phyloP scores from a whole-genome alignment of 2,797 vertebrate species.

The Sebastes kiyomatsui region DNA sequence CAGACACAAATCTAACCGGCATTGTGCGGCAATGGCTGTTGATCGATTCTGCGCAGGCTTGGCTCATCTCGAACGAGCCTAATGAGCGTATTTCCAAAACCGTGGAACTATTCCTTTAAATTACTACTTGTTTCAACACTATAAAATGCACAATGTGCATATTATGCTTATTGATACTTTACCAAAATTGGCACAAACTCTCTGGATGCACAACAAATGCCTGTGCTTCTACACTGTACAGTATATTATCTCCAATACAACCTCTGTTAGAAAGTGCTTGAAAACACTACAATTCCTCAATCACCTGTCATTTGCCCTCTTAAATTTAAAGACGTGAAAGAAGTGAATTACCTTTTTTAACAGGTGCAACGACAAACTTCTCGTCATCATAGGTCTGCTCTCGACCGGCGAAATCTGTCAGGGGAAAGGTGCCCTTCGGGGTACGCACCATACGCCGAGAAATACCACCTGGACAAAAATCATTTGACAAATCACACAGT shows the following conservation, averaged over 20 bases:
- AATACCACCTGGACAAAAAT: conserved; percentile 82
- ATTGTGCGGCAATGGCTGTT: no score
- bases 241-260: not conserved
- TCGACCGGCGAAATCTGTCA: conserved; percentile 86
- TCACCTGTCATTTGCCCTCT: not conserved
- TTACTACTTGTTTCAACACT: no score
- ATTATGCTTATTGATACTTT: not conserved
- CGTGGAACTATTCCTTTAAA: not conserved
- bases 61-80: no score
- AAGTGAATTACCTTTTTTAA: conserved; percentile 86
- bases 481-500: not conserved
- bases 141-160: not conserved
- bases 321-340: not conserved
- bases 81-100: not conserved
- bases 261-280: not conserved
- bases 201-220: not conserved
- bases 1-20: no score
- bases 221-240: no score
- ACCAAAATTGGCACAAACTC: no score
- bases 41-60: no score
- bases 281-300: not conserved
- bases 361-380: conserved; percentile 86
- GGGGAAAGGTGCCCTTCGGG: conserved; percentile 75
- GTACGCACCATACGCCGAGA: conserved; percentile 89
- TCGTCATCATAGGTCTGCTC: conserved; percentile 79